Evolutionary conservation across 1,140 invertebrate genomes (phyloP).

Genomic region (Euborellia annulipes): DNA sequence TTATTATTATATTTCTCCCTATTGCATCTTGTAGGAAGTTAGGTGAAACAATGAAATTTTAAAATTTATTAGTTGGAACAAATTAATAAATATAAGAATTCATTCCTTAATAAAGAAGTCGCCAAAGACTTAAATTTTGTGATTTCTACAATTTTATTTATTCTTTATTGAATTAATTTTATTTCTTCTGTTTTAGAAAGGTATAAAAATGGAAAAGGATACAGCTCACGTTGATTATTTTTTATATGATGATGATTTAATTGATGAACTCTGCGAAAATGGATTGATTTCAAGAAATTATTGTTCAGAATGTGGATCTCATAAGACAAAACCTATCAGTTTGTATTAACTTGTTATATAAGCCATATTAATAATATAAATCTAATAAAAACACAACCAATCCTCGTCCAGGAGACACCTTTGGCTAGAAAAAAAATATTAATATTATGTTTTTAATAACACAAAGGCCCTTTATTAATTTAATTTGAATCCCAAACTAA

Average conservation of each 20-base stretch:
- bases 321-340: conserved; percentile 38
- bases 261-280: conserved; percentile 41
- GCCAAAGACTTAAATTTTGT: no score
- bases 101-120: conserved; percentile 12
- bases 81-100: conserved; percentile 32
- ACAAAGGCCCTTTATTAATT: no score
- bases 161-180: conserved; percentile 4
- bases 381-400: conserved; percentile 4
- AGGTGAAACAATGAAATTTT: no score
- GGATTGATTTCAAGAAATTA: conserved; percentile 43
- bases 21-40: no score
- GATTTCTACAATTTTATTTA: neutral
- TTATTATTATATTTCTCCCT: no score
- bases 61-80: no score
- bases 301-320: conserved; percentile 45
- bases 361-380: conserved; percentile 4
- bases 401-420: neutral
- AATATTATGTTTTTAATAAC: no score
- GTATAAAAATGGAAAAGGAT: conserved; percentile 40
- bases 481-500: no score
- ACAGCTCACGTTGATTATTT: conserved; percentile 56
- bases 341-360: conserved; percentile 21
- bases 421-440: neutral
- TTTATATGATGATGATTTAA: conserved; percentile 45
- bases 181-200: conserved; percentile 17